These are phyloP conservation scores for Drosophila parthenogenetica DNA, from an alignment of 2,888 invertebrate species.

Conservation along the genomic window DNA sequence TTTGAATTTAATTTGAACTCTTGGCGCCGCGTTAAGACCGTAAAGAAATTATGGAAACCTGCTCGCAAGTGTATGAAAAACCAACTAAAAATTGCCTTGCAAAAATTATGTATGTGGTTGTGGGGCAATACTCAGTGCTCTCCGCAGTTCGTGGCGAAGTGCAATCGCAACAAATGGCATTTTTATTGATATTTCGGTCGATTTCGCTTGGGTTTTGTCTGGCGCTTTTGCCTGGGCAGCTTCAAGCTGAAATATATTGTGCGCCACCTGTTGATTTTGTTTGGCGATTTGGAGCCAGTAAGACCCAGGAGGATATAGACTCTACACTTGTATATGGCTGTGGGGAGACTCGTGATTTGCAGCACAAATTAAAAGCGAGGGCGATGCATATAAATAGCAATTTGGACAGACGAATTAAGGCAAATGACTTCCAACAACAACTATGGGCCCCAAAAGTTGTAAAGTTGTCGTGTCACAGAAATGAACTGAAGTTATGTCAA, in stretches of 20 bases:
- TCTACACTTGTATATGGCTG: conserved; percentile 3
- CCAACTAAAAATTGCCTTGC: conserved; percentile 15
- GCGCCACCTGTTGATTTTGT: conserved; percentile 78
- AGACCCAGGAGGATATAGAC: conserved; percentile 17
- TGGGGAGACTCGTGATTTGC: conserved; percentile 69
- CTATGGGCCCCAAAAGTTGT: conserved; percentile 31
- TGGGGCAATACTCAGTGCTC: conserved; percentile 31
- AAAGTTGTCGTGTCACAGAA: conserved; percentile 63
- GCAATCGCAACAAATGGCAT: conserved; percentile 80
- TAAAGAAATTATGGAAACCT: conserved; percentile 26
- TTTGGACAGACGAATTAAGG: conserved; percentile 76
- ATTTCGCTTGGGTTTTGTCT: conserved; percentile 38
- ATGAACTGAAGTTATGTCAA: conserved; percentile 70
- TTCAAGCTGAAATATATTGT: conserved; percentile 77
- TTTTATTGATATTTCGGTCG: conserved; percentile 81
- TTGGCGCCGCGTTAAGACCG: conserved; percentile 14
- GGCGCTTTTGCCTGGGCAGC: conserved; percentile 43
- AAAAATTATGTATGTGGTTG: conserved; percentile 52
- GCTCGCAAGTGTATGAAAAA: conserved; percentile 27
- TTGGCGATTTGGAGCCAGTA: conserved; percentile 49
- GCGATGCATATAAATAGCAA: conserved; percentile 79
- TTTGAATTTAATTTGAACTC: conserved; percentile 12
- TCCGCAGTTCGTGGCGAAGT: conserved; percentile 56
- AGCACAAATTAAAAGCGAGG: conserved; percentile 77
- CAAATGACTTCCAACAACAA: conserved; percentile 63